Evolutionary conservation across 2,797 vertebrate species (phyloP), one percentile per base, ranked within the genome.

Genomic region (Lacerta viridis): DNA sequence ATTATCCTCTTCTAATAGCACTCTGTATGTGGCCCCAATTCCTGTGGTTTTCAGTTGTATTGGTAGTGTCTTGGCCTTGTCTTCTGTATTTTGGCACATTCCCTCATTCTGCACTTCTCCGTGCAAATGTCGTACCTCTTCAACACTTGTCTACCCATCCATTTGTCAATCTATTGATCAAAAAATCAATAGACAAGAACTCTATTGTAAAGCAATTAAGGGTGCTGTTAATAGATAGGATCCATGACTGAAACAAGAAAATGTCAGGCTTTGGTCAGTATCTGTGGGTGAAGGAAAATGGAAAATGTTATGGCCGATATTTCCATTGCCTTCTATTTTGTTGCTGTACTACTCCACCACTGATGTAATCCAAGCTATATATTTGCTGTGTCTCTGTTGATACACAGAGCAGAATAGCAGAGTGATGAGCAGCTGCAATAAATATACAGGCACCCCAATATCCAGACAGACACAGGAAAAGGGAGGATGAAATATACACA

Each of bases 141-240:
- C 43, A 39, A 23, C 66, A 33, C 61, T 76, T 86, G 80, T 80
- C 43, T 66, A 68, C n/a, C 74, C 55, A 87, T 29, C 79, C 71
- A 86, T 87, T 87, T 75, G 39, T 87, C 79, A 66, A 59, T 75
- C 41, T 66, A 82, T 82, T 66, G 86, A 87, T 75, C 71, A 82
- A 64, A 82, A 75, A 76, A 82, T 87, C 86, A 75, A 82, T 87
- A 46, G 43, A 82, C 71, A 87, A 75, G 68, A 81, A 82, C 79
- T 87, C 55, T 75, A 74, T 81, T 64, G 55, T 87, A 87, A 87
- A 75, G 36, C 79, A 82, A 87, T 87, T 87, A 87, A 64, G 39
- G 29, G 27, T 64, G 69, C 39, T 81, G 69, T 87, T 87, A 87
- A 82, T 81, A 75, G 79, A 59, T 33, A 43, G 0, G 39, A 72